Evolutionary conservation across 2,888 invertebrate genomes (phyloP).

Genomic region (Temnothorax ravouxi): DNA sequence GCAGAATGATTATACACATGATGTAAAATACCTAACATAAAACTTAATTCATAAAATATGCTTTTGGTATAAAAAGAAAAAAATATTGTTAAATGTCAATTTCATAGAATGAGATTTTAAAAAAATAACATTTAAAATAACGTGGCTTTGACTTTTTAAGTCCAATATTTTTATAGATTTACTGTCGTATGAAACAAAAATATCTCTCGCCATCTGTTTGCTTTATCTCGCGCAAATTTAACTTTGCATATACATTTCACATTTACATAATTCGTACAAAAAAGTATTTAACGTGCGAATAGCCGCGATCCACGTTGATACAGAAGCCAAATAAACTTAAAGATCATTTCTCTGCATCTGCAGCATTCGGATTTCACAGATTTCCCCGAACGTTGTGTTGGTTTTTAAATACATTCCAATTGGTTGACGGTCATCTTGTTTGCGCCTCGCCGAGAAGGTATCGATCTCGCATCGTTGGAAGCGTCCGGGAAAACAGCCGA

Average conservation of each 20-base stretch:
- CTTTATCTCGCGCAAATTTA: neutral
- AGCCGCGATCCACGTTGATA: neutral
- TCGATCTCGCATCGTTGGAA: neutral
- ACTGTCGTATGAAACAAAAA: neutral
- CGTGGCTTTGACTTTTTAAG: neutral
- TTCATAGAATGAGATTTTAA: neutral
- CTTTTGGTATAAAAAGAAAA: neutral
- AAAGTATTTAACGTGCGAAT: neutral
- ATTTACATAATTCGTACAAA: slow-evolving; percentile 16
- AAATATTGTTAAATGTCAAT: neutral
- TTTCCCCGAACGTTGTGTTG: too few species aligned
- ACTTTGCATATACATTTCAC: neutral
- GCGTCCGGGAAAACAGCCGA: neutral
- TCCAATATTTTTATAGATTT: slow-evolving; percentile 7
- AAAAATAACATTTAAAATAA: slow-evolving; percentile 1
- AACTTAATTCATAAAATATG: neutral
- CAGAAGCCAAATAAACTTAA: neutral
- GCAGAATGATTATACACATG: neutral
- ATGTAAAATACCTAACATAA: neutral
- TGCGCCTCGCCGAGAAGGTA: neutral
- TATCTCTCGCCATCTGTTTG: neutral
- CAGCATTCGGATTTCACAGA: neutral
- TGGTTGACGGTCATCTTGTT: neutral
- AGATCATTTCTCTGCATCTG: neutral
- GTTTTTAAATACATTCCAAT: slow-evolving; percentile 3